Evolutionary conservation across 1,140 invertebrate species (phyloP).

Genomic region (Bombus impatiens): DNA sequence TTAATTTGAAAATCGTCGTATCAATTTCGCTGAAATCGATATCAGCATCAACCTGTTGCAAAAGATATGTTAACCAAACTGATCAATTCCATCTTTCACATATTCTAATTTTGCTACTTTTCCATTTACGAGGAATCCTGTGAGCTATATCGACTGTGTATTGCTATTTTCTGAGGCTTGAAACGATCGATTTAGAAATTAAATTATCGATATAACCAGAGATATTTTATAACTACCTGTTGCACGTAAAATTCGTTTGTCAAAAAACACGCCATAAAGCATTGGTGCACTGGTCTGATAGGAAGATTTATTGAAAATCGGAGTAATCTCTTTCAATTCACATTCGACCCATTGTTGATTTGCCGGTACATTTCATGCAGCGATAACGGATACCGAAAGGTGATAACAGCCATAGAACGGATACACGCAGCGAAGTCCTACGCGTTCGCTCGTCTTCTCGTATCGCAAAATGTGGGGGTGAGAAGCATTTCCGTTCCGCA

Average conservation of each 20-base stretch:
- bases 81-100: no score
- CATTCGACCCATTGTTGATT: conserved; percentile 49
- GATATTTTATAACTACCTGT: neutral
- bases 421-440: conserved; percentile 64
- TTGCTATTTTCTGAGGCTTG: rapidly evolving
- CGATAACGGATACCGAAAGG: conserved; percentile 56
- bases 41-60: no score
- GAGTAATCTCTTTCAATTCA: conserved; percentile 26
- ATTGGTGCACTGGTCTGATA: no score
- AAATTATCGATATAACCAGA: neutral
- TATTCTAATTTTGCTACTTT: no score
- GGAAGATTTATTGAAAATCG: conserved; percentile 20
- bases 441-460: conserved; percentile 56
- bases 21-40: no score
- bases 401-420: conserved; percentile 61
- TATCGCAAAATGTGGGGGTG: conserved; percentile 66
- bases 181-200: neutral
- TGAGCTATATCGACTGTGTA: no score
- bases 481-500: conserved; percentile 54
- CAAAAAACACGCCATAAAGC: neutral
- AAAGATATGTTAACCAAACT: no score
- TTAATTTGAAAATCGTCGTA: neutral
- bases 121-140: no score
- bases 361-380: conserved; percentile 48
- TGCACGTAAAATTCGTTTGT: neutral